Evolutionary conservation across 1,140 invertebrate species (phyloP), one percentile per base, ranked within the genome.

Genomic region (Atta cephalotes): DNA sequence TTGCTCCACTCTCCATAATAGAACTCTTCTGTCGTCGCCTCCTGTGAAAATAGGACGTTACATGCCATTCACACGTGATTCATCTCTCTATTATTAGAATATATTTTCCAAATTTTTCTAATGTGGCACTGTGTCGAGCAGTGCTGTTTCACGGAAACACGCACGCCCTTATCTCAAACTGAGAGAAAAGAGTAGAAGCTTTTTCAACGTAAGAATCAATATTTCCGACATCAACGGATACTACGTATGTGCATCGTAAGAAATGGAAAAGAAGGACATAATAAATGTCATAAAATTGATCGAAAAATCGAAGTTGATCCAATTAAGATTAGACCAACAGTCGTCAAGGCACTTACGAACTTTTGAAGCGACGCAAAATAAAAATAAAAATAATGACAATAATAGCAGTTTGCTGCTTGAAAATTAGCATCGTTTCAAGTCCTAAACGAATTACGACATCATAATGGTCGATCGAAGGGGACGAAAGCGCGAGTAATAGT

Each of bases 1-100:
- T 93, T 98, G 96, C 74, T 98, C 97, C 45, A 99, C 96, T 92
- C 97, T 97, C 98, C 98, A 99, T 72, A 99, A 91, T 90, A 99
- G 95, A 25, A 99, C 97, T 88, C 98, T 96, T 92, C 97, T 96
- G 93, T 99, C 98, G 96, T 99, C 99, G 51, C 98, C 98, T 92
- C 98, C 98, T 98, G 89, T 62, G 94, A 93, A 72, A 86, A 68
- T 62, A 89, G 35, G 1, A 16, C 18, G 3, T 51, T 58, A 56
- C 31, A 78, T 25, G 31, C 31, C 7, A 71, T n/a, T 45, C 58
- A 45, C 14, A 45, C 35, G 66, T 70, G 31, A 39, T 28, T 81
- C 49, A 28, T 25, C 39, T 45, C 10, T 51, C 3, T 71, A 18
- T 71, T 71, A 49, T 72, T 49, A 39, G 49, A 60, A 39, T n/a